Conservation (phyloP, 1,140 invertebrate species). For the Leptonema lineaticorne region DNA sequence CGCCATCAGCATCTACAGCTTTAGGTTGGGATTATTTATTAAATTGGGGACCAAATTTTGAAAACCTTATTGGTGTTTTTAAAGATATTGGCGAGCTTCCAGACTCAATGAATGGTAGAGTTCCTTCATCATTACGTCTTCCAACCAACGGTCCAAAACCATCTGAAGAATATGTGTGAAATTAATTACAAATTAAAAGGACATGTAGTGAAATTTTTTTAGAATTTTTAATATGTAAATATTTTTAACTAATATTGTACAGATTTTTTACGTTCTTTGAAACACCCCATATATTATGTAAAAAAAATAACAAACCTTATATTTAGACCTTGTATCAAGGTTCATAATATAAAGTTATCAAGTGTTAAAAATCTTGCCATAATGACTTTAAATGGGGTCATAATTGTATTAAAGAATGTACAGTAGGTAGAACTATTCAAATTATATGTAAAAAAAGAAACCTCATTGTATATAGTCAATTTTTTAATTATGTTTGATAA, state of each 20-base stretch:
- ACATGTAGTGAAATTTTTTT: constrained; percentile 41
- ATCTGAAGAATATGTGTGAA: constrained; percentile 77
- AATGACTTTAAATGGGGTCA: constrained; percentile 41
- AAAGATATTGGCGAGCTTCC: constrained; percentile 94
- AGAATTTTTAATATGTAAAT: constrained; percentile 33
- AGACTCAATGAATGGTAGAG: constrained; percentile 69
- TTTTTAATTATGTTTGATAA: neutral
- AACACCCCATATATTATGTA: constrained; percentile 17
- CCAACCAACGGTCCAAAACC: constrained; percentile 70
- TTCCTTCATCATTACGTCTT: constrained; percentile 64
- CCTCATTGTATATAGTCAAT: constrained; percentile 48
- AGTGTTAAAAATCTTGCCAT: constrained; percentile 52
- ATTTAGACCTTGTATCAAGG: constrained; percentile 58
- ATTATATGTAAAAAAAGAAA: constrained; percentile 40
- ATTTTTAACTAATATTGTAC: constrained; percentile 24
- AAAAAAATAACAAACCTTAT: constrained; percentile 41
- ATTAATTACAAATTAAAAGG: constrained; percentile 28
- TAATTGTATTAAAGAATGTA: constrained; percentile 27
- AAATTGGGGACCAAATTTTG: constrained; percentile 95
- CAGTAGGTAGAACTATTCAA: constrained; percentile 39
- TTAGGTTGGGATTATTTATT: constrained; percentile 91
- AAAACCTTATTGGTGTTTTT: constrained; percentile 92
- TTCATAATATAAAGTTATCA: constrained; percentile 35
- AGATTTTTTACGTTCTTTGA: neutral
- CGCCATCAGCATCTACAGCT: constrained; percentile 66